phyloP scores from a whole-genome alignment of 1,140 invertebrate genomes.

The Apis florea region DNA sequence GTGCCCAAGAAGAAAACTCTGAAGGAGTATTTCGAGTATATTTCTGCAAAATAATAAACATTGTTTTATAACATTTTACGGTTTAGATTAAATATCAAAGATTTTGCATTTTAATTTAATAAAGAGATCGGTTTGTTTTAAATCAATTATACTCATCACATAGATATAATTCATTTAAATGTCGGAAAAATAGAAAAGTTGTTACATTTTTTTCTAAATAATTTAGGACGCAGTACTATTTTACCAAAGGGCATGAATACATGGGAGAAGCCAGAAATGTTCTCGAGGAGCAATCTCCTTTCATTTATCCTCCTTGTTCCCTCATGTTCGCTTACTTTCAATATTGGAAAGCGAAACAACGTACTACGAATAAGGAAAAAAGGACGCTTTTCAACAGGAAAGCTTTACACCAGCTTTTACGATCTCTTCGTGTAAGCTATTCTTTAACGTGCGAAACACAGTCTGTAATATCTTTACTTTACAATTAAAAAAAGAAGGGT shows the following conservation, averaged over 20 bases:
- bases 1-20: background rate
- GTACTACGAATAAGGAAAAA: constrained; percentile 25
- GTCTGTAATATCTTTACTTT: too few relatives aligned
- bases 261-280: constrained; percentile 63
- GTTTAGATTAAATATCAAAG: too few relatives aligned
- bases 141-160: background rate
- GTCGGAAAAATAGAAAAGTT: too few relatives aligned
- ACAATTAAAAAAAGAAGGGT: background rate
- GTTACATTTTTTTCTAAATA: too few relatives aligned
- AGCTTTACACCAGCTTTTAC: constrained; percentile 51
- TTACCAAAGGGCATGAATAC: constrained; percentile 68
- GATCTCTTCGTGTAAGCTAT: constrained; percentile 65
- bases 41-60: background rate
- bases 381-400: constrained; percentile 44
- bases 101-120: background rate
- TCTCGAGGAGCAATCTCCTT: constrained; percentile 67
- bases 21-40: constrained; percentile 17
- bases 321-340: constrained; percentile 66
- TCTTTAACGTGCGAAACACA: background rate
- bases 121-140: background rate
- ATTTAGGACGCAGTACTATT: constrained; percentile 64
- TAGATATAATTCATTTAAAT: background rate
- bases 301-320: constrained; percentile 66
- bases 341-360: constrained; percentile 59
- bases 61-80: background rate